Conservation (phyloP, 2,888 invertebrate species). For the Megalurothrips usitatus region DNA sequence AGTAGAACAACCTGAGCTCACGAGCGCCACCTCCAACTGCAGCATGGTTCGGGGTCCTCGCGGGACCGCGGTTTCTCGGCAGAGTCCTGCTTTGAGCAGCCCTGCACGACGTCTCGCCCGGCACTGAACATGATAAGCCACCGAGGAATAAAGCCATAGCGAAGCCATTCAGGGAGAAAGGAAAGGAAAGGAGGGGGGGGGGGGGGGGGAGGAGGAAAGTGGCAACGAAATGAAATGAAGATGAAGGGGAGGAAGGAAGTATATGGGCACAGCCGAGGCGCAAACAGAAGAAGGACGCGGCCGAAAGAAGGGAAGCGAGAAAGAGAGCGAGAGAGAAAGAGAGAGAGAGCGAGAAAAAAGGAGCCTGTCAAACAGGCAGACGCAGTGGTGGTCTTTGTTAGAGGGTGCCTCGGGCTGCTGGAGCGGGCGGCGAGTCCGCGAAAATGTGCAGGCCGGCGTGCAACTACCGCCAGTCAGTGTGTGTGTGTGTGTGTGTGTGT, state of each 20-base stretch:
- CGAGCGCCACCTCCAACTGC: no score
- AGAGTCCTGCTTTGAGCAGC: no score
- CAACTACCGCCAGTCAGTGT: no score
- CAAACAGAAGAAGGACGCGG: background rate
- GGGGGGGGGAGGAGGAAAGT: background rate
- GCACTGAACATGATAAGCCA: background rate
- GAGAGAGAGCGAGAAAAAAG: background rate
- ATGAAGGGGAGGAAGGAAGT: conserved; percentile 11
- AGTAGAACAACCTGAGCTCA: no score
- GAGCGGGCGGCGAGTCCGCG: background rate
- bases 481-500: no score
- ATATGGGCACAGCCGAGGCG: conserved; percentile 3
- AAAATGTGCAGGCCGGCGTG: background rate
- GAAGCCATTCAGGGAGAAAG: conserved; percentile 4
- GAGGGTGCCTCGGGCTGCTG: no score
- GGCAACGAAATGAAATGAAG: background rate
- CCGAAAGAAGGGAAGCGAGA: background rate
- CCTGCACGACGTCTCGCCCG: no score
- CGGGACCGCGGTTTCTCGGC: no score
- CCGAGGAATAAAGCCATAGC: conserved; percentile 14
- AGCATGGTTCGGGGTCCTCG: no score
- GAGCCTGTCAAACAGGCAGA: conserved; percentile 2
- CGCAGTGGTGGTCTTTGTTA: background rate
- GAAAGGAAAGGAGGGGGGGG: background rate
- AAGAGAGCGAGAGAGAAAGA: background rate